Conservation (phyloP, 1,140 invertebrate species). For the Steinernema khuongi region DNA sequence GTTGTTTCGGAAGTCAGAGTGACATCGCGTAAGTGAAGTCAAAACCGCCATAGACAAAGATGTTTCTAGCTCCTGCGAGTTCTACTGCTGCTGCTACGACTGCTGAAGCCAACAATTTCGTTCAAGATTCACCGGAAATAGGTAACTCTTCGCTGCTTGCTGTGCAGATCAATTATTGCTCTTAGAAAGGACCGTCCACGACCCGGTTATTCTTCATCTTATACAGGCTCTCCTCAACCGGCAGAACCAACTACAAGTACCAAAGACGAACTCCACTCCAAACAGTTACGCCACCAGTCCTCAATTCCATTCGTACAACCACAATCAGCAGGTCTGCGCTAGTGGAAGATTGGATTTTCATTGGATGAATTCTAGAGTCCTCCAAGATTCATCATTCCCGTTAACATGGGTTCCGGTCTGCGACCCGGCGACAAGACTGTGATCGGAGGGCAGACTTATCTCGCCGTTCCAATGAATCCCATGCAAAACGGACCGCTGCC, state of each 20-base stretch:
- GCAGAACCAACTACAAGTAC: slow-evolving; percentile 13
- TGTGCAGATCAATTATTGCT: background rate
- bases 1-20: background rate
- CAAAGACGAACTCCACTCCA: background rate
- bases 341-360: background rate
- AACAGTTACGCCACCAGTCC: background rate
- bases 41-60: too few relatives aligned
- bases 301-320: slow-evolving; percentile 17
- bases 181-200: background rate
- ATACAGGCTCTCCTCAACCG: background rate
- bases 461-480: slow-evolving; percentile 24
- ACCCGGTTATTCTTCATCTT: background rate
- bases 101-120: too few relatives aligned
- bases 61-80: too few relatives aligned
- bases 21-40: too few relatives aligned
- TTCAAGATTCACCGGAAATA: background rate
- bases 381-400: background rate
- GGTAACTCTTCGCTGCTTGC: background rate
- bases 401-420: slow-evolving; percentile 15
- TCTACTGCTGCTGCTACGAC: too few relatives aligned
- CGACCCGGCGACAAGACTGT: slow-evolving; percentile 3
- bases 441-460: slow-evolving; percentile 20
- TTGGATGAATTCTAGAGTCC: background rate
- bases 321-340: slow-evolving; percentile 2
- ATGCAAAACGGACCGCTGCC: background rate